Evolutionary conservation across 2,113 vertebrate genomes (phyloP).

Genomic region (Anthoscopus minutus): DNA sequence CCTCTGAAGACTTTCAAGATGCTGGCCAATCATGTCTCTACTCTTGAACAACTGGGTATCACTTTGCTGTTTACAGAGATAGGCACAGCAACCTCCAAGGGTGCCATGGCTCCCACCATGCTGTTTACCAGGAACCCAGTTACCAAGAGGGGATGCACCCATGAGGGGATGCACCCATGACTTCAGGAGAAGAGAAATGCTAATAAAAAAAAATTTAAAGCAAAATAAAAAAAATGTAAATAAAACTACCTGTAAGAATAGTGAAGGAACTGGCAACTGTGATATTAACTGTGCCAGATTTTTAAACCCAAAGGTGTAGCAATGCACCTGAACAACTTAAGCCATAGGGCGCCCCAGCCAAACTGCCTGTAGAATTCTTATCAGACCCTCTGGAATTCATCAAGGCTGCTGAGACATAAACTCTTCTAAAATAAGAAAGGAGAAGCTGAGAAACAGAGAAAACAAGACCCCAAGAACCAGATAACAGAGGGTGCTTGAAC

Average conservation of each 20-base stretch:
- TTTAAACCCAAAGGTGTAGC: neutral
- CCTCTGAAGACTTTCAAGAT: neutral
- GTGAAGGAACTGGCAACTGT: neutral
- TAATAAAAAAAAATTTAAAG: neutral
- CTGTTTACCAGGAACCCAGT: neutral
- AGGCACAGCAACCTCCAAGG: neutral
- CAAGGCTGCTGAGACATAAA: no score
- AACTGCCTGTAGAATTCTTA: no score
- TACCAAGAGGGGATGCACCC: neutral
- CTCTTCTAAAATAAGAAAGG: no score
- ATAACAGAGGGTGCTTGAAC: no score
- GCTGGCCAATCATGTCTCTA: neutral
- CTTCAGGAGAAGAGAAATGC: neutral
- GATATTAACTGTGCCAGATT: neutral
- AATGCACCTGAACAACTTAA: no score
- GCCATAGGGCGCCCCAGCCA: no score
- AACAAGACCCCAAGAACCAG: no score
- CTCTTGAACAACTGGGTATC: neutral
- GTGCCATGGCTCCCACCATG: neutral
- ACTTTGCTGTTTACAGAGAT: neutral
- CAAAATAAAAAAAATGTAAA: neutral
- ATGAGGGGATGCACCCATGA: fast-evolving
- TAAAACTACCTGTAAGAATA: neutral
- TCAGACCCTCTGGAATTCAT: no score
- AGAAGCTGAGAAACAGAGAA: no score